Base-by-base conservation (phyloP, 2,888 invertebrate species). In the Muscina levida region DNA sequence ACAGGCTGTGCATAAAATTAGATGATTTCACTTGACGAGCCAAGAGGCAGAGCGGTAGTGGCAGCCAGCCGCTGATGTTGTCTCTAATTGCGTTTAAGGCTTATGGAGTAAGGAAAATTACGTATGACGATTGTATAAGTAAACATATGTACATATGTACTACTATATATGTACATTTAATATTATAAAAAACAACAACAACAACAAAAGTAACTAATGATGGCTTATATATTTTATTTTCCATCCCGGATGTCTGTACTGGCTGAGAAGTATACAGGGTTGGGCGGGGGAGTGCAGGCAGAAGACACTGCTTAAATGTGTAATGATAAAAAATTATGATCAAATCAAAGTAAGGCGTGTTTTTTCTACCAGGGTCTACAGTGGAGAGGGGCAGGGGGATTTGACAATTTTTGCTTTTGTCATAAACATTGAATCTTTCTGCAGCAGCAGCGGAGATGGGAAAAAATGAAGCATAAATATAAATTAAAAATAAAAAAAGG, bases 401-500 rank as follows among this genome's bases (percentile, higher is more conserved):
- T 77, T 74, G 77, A 81, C 81, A 81, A 81, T 75, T 81, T 81
- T 77, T 77, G 81, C 77, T 77, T 74, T 81, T 81, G 81, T 81
- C 81, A 81, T 81, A 81, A 81, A 75, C 77, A 77, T 81, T 72
- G 77, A 62, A 72, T 74, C 67, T 67, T 70, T 48, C 72, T 51
- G 53, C 46, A 70, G 31, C 15, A 42, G 11, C 0, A 10, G 1
- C 19, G 15, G 42, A 19, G 19, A 11, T 73, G 73, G 59, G 51
- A 76, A 70, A 79, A 77, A 77, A 78, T 76, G 70, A 81, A 77
- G 79, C 83, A 83, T 81, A 82, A 83, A 82, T 80, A 77, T 77
- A 82, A 83, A 82, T 83, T 82, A 82, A 82, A 83, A 83, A 81
- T 81, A 83, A 81, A 83, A 81, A 82, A 83, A 79, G 79, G 82